Evolutionary conservation across 92 coral and sea anemone species (phyloP), one percentile per base, ranked within the genome.

Genomic region (Muricea muricata): DNA sequence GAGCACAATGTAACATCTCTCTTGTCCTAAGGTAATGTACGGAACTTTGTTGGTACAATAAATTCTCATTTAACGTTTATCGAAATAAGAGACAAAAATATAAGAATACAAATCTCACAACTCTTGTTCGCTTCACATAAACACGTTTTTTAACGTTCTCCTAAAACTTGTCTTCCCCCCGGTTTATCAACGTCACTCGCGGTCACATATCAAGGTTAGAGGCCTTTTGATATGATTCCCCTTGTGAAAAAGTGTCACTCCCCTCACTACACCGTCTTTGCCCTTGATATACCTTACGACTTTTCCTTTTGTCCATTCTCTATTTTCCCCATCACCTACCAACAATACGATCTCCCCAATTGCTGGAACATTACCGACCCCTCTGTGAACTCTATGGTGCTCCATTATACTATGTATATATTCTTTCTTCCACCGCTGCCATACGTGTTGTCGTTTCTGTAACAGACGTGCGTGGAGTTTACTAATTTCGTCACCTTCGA

Each of bases 321-420:
- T 7, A 66, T 91, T 91, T 74, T 91, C 89, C 52, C 76, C 92
- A 21, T 91, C 92, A 3, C 92, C 92, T 24, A 91, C 83, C 20
- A 88, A 10, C 0, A 91, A 82, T 17, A 91, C 87, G 52, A 88
- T 56, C 45, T 91, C 92, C 41, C 92, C 92, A 6, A 82, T 52
- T 13, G 86, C 81, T 41, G 92, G 92, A 10, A 34, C 52, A 32
- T 33, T 30, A 45, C 32, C 15, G 31, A 6, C 26, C 34, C 73
- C 72, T 48, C 66, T 73, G 57, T 56, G 31, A 26, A 79, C 40
- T 32, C 83, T 84, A 41, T 91, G 94, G 28, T 80, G 73, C 74
- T 91, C 94, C 92, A 91, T 85, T 5, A 91, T 76, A 60, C 94
- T 56, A 41, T 72, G 67, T 26, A 83, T 17, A 33, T 57, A 84